phyloP scores from a whole-genome alignment of 37 sponge, comb jelly and placozoan species.

The Ephydatia muelleri region DNA sequence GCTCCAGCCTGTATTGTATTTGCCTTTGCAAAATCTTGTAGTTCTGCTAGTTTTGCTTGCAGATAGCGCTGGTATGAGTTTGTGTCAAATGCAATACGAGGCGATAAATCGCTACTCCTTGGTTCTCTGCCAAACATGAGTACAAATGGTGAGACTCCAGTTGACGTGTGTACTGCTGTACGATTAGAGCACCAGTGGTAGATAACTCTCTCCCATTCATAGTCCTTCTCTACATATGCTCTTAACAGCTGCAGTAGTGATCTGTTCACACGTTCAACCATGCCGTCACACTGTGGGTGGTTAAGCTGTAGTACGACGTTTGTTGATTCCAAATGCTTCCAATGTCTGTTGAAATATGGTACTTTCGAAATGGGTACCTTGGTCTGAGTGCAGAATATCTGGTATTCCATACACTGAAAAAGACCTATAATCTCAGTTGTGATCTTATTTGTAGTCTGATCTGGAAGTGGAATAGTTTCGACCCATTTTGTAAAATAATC shows the following conservation, averaged over 20 bases:
- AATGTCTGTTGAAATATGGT: slow-evolving; percentile 19
- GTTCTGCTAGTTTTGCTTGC: slow-evolving; percentile 24
- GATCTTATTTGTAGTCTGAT: slow-evolving; percentile 42
- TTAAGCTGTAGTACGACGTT: slow-evolving; percentile 44
- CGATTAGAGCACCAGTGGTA: slow-evolving; percentile 57
- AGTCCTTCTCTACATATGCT: slow-evolving; percentile 31
- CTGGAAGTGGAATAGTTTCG: slow-evolving; percentile 50
- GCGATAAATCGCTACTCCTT: not conserved
- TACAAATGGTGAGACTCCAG: slow-evolving; percentile 42
- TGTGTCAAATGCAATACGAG: slow-evolving; percentile 15
- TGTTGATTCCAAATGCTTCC: slow-evolving; percentile 47
- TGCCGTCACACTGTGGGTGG: slow-evolving; percentile 67
- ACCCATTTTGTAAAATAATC: slow-evolving; percentile 71
- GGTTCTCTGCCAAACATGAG: slow-evolving; percentile 60
- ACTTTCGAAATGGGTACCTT: slow-evolving; percentile 62
- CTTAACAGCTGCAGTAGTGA: slow-evolving; percentile 50
- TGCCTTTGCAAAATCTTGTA: slow-evolving; percentile 44
- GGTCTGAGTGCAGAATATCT: slow-evolving; percentile 49
- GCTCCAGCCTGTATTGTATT: slow-evolving; percentile 2
- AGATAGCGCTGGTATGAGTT: slow-evolving; percentile 21
- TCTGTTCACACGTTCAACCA: slow-evolving; percentile 63
- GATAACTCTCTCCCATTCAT: slow-evolving; percentile 61
- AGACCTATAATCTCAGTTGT: slow-evolving; percentile 15
- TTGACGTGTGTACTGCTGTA: slow-evolving; percentile 54
- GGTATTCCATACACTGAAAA: slow-evolving; percentile 28